phyloP scores from a whole-genome alignment of 2,797 vertebrate species.

The Eospalax fontanierii region DNA sequence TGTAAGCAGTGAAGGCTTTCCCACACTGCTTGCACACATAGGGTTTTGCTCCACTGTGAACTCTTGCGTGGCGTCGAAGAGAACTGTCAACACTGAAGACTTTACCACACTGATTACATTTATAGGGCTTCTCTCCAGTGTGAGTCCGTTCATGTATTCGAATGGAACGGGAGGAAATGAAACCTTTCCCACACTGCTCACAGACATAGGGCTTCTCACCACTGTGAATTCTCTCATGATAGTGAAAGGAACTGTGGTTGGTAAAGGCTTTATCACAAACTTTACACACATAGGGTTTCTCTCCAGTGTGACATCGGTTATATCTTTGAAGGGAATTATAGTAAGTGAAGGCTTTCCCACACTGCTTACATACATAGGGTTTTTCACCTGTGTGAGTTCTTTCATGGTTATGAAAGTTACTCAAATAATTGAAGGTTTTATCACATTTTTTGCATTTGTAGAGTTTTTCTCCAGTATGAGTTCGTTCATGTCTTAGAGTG shows the following conservation, averaged over 20 bases:
- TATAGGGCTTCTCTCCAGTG: neutral
- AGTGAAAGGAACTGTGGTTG: neutral
- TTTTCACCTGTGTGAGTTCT: slow-evolving; percentile 76
- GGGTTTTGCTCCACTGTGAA: slow-evolving; percentile 30
- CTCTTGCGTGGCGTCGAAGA: slow-evolving; percentile 51
- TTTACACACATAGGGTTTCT: slow-evolving; percentile 74
- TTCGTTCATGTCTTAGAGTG: slow-evolving; percentile 41
- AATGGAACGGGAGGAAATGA: neutral
- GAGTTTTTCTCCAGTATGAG: slow-evolving; percentile 68
- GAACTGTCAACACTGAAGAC: slow-evolving; percentile 63
- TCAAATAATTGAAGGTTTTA: slow-evolving; percentile 72
- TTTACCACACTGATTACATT: slow-evolving; percentile 66
- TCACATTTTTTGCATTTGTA: slow-evolving; percentile 72
- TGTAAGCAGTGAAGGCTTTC: slow-evolving; percentile 69
- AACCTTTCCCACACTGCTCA: slow-evolving; percentile 32
- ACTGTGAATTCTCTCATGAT: slow-evolving; percentile 65
- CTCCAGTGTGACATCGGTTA: slow-evolving; percentile 59
- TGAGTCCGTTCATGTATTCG: slow-evolving; percentile 29
- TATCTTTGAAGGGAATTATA: neutral
- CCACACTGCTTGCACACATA: slow-evolving; percentile 70
- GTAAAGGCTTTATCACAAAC: slow-evolving; percentile 74
- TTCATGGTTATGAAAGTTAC: slow-evolving; percentile 74
- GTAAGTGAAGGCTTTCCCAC: slow-evolving; percentile 69
- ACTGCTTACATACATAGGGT: slow-evolving; percentile 77
- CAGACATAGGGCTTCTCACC: slow-evolving; percentile 19